Evolutionary conservation across 2,888 invertebrate genomes (phyloP).

Genomic region (Hedya salicella): DNA sequence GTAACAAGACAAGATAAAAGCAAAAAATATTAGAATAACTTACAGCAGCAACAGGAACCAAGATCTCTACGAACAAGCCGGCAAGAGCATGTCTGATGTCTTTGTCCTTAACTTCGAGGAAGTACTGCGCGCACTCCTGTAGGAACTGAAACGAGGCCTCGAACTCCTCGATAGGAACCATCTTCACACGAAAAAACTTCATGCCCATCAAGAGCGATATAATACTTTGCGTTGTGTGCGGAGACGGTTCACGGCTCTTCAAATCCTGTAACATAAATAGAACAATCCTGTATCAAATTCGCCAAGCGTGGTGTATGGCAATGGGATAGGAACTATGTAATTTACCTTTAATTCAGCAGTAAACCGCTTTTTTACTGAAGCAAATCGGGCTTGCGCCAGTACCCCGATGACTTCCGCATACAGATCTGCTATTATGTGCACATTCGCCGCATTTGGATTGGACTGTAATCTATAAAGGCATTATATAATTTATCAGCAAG

Average conservation of each 20-base stretch:
- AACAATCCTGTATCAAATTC: no score
- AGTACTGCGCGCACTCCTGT: conserved; percentile 99
- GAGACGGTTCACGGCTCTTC: conserved; percentile 94
- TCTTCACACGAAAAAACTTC: conserved; percentile 97
- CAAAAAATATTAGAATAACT: conserved; percentile 62
- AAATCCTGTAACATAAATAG: conserved; percentile 68
- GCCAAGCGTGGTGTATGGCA: no score
- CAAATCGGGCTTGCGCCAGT: conserved; percentile 96
- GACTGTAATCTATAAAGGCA: conserved; percentile 89
- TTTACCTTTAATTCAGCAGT: conserved; percentile 94
- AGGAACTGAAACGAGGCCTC: conserved; percentile 99
- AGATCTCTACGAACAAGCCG: conserved; percentile 98
- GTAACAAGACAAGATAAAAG: background rate
- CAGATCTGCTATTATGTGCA: conserved; percentile 98
- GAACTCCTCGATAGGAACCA: conserved; percentile 99
- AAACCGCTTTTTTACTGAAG: conserved; percentile 96
- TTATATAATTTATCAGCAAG: background rate
- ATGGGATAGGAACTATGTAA: no score
- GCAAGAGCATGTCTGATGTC: conserved; percentile 99
- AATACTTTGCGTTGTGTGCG: conserved; percentile 96
- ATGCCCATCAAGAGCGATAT: conserved; percentile 99
- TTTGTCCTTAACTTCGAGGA: conserved; percentile 98
- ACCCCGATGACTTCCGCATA: conserved; percentile 99
- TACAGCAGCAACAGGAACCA: conserved; percentile 99
- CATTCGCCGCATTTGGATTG: conserved; percentile 97